Evolutionary conservation across 1,140 invertebrate genomes (phyloP), one percentile per base, ranked within the genome.

Genomic region (Drosophila varians): DNA sequence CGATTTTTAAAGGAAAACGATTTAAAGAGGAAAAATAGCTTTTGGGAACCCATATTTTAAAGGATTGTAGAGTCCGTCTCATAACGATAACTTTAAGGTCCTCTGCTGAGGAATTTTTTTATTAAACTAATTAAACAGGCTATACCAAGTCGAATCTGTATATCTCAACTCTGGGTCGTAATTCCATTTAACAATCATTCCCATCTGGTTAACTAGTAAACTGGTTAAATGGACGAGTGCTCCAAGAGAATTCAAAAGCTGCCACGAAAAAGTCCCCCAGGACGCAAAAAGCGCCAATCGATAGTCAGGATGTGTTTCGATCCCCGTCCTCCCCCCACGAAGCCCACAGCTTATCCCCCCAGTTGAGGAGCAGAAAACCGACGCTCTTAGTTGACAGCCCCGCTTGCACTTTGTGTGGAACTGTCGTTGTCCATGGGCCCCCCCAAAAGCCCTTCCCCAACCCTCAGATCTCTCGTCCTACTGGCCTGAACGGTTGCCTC

Each of bases 371-470:
- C 62, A 53, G 55, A 58, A 68, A 82, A 56, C 45, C 54, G 40
- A 40, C 38, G 60, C 76, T 73, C 47, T 47, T 62, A 79, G 58
- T 62, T 86, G 79, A 75, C 79, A 86, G 65, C 73, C 56, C 23
- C 68, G 68, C 68, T 62, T 73, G 56, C 69, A 62, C 57, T 65
- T 65, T 45, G 70, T 54, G 49, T 69, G 66, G 52, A 68, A 47
- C 60, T 65, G 36, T 49, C 52, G 40, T 42, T 64, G 49, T 36
- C 25, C 38, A 9, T 16, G 14, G 12, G 7, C 16, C 26, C 7
- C 43, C 42, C 23, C 42, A 5, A 28, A 9, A 11, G 1, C 3
- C 28, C 28, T 3, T 11, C 18, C 18, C 8, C 28, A n/a, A 28
- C 18, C 18, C 8, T 21, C 19, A n/a, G 3, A 9, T 45, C 12